Conservation (phyloP, 2,797 vertebrate species). For the Neomorphus geoffroyi region DNA sequence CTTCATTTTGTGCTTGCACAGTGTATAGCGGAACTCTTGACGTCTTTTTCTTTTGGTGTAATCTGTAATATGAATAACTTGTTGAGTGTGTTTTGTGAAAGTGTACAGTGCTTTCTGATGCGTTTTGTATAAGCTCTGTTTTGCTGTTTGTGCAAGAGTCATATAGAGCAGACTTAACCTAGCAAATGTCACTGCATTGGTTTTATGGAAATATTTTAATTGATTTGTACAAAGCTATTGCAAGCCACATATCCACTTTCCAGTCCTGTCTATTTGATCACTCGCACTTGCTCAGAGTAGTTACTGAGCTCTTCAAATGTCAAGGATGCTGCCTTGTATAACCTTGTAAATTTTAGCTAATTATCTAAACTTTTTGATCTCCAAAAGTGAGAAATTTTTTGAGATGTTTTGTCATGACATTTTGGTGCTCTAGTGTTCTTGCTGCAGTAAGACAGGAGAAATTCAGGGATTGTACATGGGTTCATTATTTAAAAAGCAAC, state of each 20-base stretch:
- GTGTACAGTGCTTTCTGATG: not conserved
- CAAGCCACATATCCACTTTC: not conserved
- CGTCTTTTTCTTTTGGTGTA: not conserved
- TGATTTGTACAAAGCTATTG: slow-evolving; percentile 7
- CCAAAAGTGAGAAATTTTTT: not conserved
- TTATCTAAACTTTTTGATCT: not conserved
- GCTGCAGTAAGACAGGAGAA: not conserved
- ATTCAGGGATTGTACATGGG: not conserved
- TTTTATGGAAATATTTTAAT: not conserved
- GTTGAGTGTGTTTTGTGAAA: not conserved
- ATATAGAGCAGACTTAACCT: not conserved
- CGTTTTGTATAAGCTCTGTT: not conserved
- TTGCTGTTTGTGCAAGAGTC: not conserved
- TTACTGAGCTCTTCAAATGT: not conserved
- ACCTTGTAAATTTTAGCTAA: not conserved
- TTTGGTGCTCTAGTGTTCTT: not conserved
- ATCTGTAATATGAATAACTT: not conserved
- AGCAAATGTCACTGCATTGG: not conserved
- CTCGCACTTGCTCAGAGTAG: not conserved
- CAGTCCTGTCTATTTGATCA: not conserved
- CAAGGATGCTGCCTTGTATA: not conserved
- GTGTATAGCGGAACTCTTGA: not conserved
- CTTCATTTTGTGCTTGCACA: not conserved
- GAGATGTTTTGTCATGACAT: not conserved
- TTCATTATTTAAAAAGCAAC: not conserved